phyloP scores from a whole-genome alignment of 1,140 invertebrate genomes.

The Tenebrio molitor region DNA sequence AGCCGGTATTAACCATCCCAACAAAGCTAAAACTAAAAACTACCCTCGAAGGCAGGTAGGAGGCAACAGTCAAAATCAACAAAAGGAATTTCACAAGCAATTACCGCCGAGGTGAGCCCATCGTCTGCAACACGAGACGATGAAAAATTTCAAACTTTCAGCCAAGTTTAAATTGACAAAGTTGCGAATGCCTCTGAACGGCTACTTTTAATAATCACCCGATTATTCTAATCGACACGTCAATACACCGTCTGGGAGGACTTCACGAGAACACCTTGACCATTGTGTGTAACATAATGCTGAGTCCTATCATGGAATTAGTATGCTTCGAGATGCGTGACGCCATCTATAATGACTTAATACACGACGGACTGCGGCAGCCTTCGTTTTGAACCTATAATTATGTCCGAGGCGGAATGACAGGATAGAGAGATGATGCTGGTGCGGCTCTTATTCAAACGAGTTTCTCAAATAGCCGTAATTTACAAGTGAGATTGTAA shows the following conservation, averaged over 20 bases:
- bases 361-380: slow-evolving; percentile 22
- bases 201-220: no score
- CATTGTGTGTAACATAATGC: not conserved
- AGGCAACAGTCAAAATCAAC: slow-evolving; percentile 43
- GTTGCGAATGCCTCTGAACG: no score
- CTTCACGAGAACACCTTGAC: not conserved
- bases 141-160: slow-evolving; percentile 2
- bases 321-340: slow-evolving; percentile 27
- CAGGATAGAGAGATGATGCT: slow-evolving; percentile 26
- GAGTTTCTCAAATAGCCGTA: slow-evolving; percentile 27
- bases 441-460: slow-evolving; percentile 35
- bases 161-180: no score
- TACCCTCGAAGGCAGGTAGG: slow-evolving; percentile 45
- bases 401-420: slow-evolving; percentile 43
- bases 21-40: slow-evolving; percentile 36
- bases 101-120: not conserved
- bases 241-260: no score
- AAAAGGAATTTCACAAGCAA: slow-evolving; percentile 41
- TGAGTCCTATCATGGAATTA: slow-evolving; percentile 31
- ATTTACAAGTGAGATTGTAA: slow-evolving; percentile 11
- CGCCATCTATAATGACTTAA: slow-evolving; percentile 46
- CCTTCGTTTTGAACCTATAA: slow-evolving; percentile 41
- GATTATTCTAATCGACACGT: no score
- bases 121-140: no score
- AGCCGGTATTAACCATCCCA: slow-evolving; percentile 16